phyloP scores from a whole-genome alignment of 92 coral and sea anemone species.

The Bergia sp. region DNA sequence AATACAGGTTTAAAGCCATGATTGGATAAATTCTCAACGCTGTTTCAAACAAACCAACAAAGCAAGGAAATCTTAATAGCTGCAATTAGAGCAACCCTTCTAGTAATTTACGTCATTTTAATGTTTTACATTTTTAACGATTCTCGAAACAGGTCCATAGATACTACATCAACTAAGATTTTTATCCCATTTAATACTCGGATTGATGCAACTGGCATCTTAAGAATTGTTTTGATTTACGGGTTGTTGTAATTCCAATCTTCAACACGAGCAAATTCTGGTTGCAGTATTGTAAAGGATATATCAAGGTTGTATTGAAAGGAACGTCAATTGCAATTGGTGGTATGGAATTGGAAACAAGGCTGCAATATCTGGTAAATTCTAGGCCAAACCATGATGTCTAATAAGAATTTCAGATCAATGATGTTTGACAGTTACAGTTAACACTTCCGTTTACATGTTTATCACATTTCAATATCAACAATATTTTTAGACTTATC shows the following conservation, averaged over 20 bases:
- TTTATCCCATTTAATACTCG: no score
- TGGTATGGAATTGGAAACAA: not conserved
- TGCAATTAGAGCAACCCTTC: not conserved
- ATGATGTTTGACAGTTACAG: not conserved
- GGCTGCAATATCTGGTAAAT: not conserved
- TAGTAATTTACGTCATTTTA: slow-evolving; percentile 28
- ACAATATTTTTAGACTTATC: not conserved
- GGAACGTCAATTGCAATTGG: not conserved
- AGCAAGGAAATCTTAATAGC: not conserved
- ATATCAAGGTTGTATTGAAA: not conserved
- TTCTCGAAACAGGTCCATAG: not conserved
- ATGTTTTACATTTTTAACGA: slow-evolving; percentile 23
- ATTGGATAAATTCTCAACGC: not conserved
- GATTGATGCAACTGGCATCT: no score
- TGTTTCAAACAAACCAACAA: not conserved
- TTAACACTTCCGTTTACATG: not conserved
- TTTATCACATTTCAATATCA: not conserved
- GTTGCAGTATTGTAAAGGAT: not conserved
- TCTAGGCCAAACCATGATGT: not conserved
- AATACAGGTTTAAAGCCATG: slow-evolving; percentile 17
- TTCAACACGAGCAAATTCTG: not conserved
- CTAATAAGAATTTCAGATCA: no score
- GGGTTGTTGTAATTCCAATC: not conserved
- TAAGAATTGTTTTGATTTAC: not conserved
- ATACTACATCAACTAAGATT: not conserved